phyloP scores from a whole-genome alignment of 2,797 vertebrate genomes.

The Darevskia nairensis region DNA sequence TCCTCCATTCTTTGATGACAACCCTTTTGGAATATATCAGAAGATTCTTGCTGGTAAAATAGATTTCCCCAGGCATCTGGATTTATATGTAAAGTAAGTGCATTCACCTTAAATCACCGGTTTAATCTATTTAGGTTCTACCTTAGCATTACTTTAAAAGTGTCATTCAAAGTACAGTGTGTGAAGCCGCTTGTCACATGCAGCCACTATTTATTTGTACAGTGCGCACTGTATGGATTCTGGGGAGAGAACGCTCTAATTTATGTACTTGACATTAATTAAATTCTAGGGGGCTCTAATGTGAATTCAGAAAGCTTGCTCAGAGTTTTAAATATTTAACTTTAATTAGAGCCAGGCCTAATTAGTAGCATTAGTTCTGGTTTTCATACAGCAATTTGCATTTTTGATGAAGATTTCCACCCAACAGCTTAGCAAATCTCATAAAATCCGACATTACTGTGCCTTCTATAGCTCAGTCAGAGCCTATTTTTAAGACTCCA shows the following conservation, averaged over 20 bases:
- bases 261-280: neutral
- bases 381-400: neutral
- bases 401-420: neutral
- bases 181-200: neutral
- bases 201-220: neutral
- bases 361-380: neutral
- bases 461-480: neutral
- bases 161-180: neutral
- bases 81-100: slow-evolving; percentile 95
- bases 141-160: slow-evolving; percentile 15
- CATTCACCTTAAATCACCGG: rapidly evolving
- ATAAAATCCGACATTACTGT: neutral
- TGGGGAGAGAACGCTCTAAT: neutral
- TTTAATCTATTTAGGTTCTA: slow-evolving; percentile 16
- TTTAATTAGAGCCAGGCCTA: neutral
- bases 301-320: neutral
- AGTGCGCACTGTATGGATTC: neutral
- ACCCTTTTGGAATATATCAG: slow-evolving; percentile 97
- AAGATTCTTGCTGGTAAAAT: slow-evolving; percentile 96
- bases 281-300: neutral
- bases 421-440: neutral
- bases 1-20: slow-evolving; percentile 97
- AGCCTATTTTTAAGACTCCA: neutral
- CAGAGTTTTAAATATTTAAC: neutral
- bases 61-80: slow-evolving; percentile 95